Evolutionary conservation across 2,113 vertebrate genomes (phyloP), one percentile per base, ranked within the genome.

Genomic region (Psettodes erumei): DNA sequence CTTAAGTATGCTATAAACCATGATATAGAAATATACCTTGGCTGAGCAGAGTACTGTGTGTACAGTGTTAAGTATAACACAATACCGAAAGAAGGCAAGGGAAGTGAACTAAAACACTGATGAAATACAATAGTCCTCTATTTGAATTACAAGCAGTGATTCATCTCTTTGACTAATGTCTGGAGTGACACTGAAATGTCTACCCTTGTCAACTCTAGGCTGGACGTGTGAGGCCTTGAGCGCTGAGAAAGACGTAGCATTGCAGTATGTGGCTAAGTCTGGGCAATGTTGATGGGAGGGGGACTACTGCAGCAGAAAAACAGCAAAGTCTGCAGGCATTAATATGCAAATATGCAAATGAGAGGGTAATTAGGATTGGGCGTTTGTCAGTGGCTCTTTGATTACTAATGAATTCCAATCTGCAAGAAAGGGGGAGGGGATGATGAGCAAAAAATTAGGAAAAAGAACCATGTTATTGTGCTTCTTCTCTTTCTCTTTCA

Each of bases 321-420:
- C 82, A 75, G 89, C 90, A 87, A 93, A 89, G 89, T 93, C 93
- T 94, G 93, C 93, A 94, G 89, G 94, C 91, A 95, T 94, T 95
- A 94, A 94, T 94, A 95, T 95, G 94, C 94, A 94, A 92, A 94
- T 92, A 95, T 95, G 94, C 92, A 95, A 95, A 95, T 95, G 85
- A 90, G 86, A 68, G 84, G 85, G 93, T 94, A 94, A 95, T 95
- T 95, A 95, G 94, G 92, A 93, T 92, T 90, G 91, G 92, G 92
- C 88, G 89, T 92, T 94, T 90, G 93, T 94, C 92, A 93, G 92
- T 93, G 91, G 89, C 92, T 90, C 91, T 93, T 94, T 94, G 94
- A 94, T 95, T 95, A 93, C 93, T 94, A 94, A 94, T 94, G 93
- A 93, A 94, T 94, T 94, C 93, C 91, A 91, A 93, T 93, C 91